These are phyloP conservation scores for Mellivora capensis DNA, from an alignment of 2,113 vertebrate genomes.

Conservation along the genomic window DNA sequence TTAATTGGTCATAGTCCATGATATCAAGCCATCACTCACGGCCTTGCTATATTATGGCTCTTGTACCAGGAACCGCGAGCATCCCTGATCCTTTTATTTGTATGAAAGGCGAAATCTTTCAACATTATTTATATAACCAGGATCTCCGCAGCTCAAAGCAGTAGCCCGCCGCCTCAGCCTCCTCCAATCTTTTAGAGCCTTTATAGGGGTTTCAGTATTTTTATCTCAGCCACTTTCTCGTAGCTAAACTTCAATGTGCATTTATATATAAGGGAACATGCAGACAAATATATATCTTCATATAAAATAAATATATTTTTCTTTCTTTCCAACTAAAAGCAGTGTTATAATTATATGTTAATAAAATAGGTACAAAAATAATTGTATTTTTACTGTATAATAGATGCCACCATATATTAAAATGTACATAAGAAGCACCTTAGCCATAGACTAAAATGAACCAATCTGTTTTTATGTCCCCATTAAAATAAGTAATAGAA, in stretches of 20 bases:
- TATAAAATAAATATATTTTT: neutral
- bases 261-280: neutral
- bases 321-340: neutral
- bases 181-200: neutral
- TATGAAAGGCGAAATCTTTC: slow-evolving; percentile 61
- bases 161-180: neutral
- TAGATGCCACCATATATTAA: neutral
- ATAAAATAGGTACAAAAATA: neutral
- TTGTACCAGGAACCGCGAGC: neutral
- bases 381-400: neutral
- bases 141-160: slow-evolving; percentile 42
- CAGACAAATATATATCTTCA: neutral
- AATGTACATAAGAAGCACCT: neutral
- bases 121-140: slow-evolving; percentile 61
- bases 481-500: neutral
- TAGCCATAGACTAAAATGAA: neutral
- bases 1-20: slow-evolving; percentile 61
- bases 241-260: neutral
- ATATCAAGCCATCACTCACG: neutral
- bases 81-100: slow-evolving; percentile 55
- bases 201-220: neutral
- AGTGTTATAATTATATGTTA: neutral
- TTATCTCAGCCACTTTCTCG: neutral
- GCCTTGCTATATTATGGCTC: neutral
- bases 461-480: neutral